These are phyloP conservation scores for Echiichthys vipera DNA, from an alignment of 2,797 vertebrate genomes.

Conservation along the genomic window DNA sequence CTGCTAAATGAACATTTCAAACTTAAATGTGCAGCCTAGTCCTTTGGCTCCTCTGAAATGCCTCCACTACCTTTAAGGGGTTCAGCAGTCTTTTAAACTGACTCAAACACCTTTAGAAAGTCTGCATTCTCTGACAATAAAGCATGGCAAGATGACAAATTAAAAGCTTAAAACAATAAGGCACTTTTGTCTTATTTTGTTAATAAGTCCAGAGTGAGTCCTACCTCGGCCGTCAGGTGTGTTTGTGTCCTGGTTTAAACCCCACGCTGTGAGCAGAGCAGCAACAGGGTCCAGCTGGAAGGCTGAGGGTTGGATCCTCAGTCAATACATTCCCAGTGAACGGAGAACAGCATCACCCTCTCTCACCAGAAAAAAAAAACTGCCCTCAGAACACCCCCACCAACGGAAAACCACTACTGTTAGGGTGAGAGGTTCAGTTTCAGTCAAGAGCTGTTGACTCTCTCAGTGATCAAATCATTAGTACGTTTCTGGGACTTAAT, in stretches of 20 bases:
- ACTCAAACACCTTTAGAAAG: conserved; percentile 9
- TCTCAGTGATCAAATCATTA: conserved; percentile 86
- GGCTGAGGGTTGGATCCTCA: conserved; percentile 67
- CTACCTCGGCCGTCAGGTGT: conserved; percentile 74
- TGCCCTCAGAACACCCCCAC: conserved; percentile 69
- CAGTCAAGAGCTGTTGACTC: conserved; percentile 82
- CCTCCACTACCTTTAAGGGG: conserved; percentile 13
- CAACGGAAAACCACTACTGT: conserved; percentile 79
- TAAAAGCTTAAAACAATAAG: not conserved
- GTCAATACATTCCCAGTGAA: conserved; percentile 69
- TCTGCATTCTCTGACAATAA: conserved; percentile 1
- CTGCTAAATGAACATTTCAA: not conserved
- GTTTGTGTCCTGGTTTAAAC: conserved; percentile 66
- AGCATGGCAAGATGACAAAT: too few relatives aligned
- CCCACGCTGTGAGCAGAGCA: conserved; percentile 58
- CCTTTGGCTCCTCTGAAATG: conserved; percentile 13
- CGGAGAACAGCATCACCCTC: conserved; percentile 69
- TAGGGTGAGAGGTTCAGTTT: conserved; percentile 86
- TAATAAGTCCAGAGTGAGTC: conserved; percentile 53
- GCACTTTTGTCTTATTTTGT: conserved; percentile 6
- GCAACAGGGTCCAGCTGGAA: conserved; percentile 67
- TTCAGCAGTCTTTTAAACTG: conserved; percentile 13
- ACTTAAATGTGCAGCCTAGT: not conserved
- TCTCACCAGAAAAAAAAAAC: conserved; percentile 40
- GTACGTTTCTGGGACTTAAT: conserved; percentile 81